Evolutionary conservation across 2,113 vertebrate genomes (phyloP), one percentile per base, ranked within the genome.

Genomic region (Sinocyclocheilus rhinocerous): DNA sequence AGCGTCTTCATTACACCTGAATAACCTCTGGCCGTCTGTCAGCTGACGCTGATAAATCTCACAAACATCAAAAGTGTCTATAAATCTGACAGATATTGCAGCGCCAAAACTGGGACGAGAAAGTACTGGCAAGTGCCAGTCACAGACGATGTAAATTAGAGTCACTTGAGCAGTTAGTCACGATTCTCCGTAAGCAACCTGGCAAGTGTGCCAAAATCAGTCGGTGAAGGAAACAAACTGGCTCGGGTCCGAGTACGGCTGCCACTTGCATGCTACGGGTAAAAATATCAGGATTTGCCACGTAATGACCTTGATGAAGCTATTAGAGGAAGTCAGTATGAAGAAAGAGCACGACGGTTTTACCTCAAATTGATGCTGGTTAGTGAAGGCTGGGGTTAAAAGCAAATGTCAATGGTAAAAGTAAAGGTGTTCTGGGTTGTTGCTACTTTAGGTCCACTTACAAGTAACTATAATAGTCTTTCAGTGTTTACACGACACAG

Each of bases 1-100:
- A 78, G 55, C 81, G 39, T 24, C 78, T 84, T 88, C 85, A 76
- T 87, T 22, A 85, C 73, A 88, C 78, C 86, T 78, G 84, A 76
- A 75, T 76, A 76, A 90, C 86, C 78, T 86, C 89, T 79, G 18
- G 0, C 4, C 22, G 12, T 72, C 73, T 24, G 85, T 50, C 57
- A 83, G 72, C 76, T 69, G 76, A 55, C 45, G 9, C 26, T 26
- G 73, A 89, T 89, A 82, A 89, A 89, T 86, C 18, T 36, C 33
- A 20, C 29, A 83, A 83, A 70, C 81, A 70, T 36, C 45, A 52
- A 26, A 22, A 57, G 45, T 6, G 15, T 33, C 24, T 55, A 83
- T 52, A 81, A 81, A 81, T 65, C 57, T 18, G 13, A 65, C 3
- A 2, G 10, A 63, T 63, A 63, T 26, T 45, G 2, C 4, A 33